phyloP scores from a whole-genome alignment of 2,797 vertebrate genomes.

The Echeneis naucrates region DNA sequence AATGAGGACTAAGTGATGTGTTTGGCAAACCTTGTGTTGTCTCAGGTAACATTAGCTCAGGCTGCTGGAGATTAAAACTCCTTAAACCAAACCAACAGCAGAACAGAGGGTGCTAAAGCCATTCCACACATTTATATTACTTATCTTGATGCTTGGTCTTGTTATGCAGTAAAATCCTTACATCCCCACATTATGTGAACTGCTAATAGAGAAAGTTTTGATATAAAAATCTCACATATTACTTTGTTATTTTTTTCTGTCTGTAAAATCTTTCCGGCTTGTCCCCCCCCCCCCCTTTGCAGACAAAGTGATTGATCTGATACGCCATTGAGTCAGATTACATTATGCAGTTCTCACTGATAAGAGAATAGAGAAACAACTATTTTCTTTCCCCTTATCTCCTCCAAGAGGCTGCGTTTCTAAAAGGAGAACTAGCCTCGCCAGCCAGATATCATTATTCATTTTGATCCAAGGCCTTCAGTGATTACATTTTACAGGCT shows the following conservation, averaged over 20 bases:
- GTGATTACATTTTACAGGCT: slow-evolving; percentile 72
- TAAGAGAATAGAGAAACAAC: slow-evolving; percentile 78
- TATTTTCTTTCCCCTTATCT: slow-evolving; percentile 83
- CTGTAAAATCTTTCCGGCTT: slow-evolving; percentile 18
- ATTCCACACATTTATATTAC: background rate
- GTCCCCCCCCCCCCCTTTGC: slow-evolving; percentile 21
- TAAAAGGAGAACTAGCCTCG: slow-evolving; percentile 74
- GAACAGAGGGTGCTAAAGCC: background rate
- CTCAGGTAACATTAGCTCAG: background rate
- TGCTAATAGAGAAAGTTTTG: background rate
- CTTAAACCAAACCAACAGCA: background rate
- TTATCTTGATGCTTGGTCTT: background rate
- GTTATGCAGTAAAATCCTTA: background rate
- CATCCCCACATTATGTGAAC: background rate
- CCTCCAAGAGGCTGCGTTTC: slow-evolving; percentile 75
- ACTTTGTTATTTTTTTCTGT: slow-evolving; percentile 33
- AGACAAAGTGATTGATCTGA: slow-evolving; percentile 80
- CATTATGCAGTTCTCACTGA: slow-evolving; percentile 82
- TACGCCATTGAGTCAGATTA: slow-evolving; percentile 78
- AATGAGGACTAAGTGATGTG: background rate
- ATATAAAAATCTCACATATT: slow-evolving; percentile 1
- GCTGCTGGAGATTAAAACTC: background rate
- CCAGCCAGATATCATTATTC: slow-evolving; percentile 78
- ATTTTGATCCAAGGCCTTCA: slow-evolving; percentile 73
- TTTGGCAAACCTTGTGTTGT: background rate